These are phyloP conservation scores for Calliopsis andreniformis DNA, from an alignment of 1,140 invertebrate species.

Conservation along the genomic window DNA sequence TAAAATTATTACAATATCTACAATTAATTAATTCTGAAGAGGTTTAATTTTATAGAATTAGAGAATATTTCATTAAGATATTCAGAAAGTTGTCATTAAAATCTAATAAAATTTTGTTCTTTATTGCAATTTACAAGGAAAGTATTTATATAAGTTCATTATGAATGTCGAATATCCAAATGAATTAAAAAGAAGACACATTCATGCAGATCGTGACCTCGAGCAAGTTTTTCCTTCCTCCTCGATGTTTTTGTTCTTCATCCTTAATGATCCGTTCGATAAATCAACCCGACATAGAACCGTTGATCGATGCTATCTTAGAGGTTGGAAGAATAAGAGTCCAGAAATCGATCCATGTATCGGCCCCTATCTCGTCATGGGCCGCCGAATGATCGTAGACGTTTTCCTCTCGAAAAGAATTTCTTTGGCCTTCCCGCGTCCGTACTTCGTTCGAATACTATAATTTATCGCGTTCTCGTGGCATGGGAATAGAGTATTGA, in stretches of 20 bases:
- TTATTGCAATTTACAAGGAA: too few relatives aligned
- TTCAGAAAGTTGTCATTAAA: too few relatives aligned
- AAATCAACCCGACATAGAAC: constrained; percentile 37
- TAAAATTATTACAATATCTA: too few relatives aligned
- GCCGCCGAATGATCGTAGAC: constrained; percentile 4
- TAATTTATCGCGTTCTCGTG: constrained; percentile 64
- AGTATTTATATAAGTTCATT: too few relatives aligned
- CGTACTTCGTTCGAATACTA: constrained; percentile 42
- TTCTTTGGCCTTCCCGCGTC: constrained; percentile 5
- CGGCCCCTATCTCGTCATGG: background rate
- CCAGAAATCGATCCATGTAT: too few relatives aligned
- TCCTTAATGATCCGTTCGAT: constrained; percentile 17
- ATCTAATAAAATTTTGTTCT: too few relatives aligned
- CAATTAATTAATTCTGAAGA: too few relatives aligned
- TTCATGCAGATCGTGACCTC: too few relatives aligned
- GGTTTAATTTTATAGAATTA: too few relatives aligned
- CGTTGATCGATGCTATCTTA: constrained; percentile 6
- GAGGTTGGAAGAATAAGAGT: background rate
- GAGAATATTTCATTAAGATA: too few relatives aligned
- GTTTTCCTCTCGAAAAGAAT: constrained; percentile 1
- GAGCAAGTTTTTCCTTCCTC: too few relatives aligned
- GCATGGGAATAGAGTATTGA: constrained; percentile 60
- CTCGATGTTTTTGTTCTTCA: background rate
- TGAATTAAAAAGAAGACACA: background rate
- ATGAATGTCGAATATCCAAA: too few relatives aligned